These are phyloP conservation scores for Sceloporus undulatus DNA, from an alignment of 2,113 vertebrate species.

Conservation along the genomic window DNA sequence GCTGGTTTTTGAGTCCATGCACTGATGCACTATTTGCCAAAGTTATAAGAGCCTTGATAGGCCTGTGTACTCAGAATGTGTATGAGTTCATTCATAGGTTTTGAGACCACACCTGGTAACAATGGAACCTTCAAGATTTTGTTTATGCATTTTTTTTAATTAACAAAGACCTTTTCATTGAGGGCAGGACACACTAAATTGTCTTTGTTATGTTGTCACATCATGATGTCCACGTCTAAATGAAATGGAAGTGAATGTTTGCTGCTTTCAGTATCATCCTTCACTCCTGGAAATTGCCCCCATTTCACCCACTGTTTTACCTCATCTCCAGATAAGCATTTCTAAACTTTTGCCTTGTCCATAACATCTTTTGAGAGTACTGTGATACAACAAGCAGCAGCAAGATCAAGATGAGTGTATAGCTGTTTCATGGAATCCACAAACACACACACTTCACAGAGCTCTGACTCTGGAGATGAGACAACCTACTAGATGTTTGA, in stretches of 20 bases:
- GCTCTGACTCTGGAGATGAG: not conserved
- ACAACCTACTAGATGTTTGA: not conserved
- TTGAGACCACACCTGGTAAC: too few species aligned
- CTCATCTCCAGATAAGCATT: not conserved
- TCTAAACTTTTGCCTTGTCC: not conserved
- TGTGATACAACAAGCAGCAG: not conserved
- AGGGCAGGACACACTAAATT: not conserved
- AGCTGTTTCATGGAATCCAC: not conserved
- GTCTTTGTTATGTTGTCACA: not conserved
- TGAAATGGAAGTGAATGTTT: not conserved
- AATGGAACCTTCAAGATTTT: not conserved
- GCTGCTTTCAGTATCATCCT: not conserved
- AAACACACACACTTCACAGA: not conserved
- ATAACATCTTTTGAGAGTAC: not conserved
- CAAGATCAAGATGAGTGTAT: too few species aligned
- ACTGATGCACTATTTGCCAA: too few species aligned
- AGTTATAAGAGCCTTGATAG: too few species aligned
- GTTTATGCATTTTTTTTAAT: not conserved
- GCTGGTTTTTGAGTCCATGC: too few species aligned
- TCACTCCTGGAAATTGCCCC: not conserved
- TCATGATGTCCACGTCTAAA: not conserved
- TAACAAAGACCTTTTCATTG: not conserved
- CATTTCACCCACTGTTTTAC: not conserved
- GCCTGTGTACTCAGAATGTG: too few species aligned
- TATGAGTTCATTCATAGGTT: too few species aligned